Evolutionary conservation across 53 echinoderm and acorn worm species (phyloP).

Genomic region (Henricia sp.): DNA sequence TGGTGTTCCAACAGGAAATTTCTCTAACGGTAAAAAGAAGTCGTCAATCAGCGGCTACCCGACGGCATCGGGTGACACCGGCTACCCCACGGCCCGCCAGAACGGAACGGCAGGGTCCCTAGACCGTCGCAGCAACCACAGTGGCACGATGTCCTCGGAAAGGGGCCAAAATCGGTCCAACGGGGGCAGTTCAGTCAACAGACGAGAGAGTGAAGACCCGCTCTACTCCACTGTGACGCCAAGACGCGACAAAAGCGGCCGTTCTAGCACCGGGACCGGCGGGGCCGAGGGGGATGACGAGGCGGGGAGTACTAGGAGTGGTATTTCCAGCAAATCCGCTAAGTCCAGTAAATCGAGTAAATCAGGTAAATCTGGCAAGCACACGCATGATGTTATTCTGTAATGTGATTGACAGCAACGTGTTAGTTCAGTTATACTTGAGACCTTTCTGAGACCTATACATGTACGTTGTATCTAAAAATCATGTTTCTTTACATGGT

Average conservation of each 20-base stretch:
- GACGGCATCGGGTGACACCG: conserved; percentile 14
- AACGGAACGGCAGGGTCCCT: conserved; percentile 65
- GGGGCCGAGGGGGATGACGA: conserved; percentile 47
- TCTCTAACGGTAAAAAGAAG: conserved; percentile 51
- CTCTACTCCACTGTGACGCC: conserved; percentile 36
- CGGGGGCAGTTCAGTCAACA: conserved; percentile 28
- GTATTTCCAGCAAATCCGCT: conserved; percentile 48
- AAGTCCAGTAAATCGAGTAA: conserved; percentile 48
- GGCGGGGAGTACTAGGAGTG: conserved; percentile 28
- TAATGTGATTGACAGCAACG: no score
- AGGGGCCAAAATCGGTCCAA: conserved; percentile 36
- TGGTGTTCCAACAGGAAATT: conserved; percentile 1
- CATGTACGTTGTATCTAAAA: no score
- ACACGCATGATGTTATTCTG: conserved; percentile 42
- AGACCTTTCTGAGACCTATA: no score
- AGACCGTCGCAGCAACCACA: conserved; percentile 66
- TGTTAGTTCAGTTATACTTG: no score
- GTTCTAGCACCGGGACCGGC: background rate
- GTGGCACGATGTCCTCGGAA: conserved; percentile 32
- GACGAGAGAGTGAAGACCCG: conserved; percentile 3
- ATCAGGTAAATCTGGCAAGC: conserved; percentile 22
- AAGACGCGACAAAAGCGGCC: background rate
- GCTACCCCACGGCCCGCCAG: conserved; percentile 47
- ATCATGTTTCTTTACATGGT: no score
- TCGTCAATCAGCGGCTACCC: conserved; percentile 50